phyloP scores from a whole-genome alignment of 2,113 vertebrate species.

The Isurus oxyrinchus region DNA sequence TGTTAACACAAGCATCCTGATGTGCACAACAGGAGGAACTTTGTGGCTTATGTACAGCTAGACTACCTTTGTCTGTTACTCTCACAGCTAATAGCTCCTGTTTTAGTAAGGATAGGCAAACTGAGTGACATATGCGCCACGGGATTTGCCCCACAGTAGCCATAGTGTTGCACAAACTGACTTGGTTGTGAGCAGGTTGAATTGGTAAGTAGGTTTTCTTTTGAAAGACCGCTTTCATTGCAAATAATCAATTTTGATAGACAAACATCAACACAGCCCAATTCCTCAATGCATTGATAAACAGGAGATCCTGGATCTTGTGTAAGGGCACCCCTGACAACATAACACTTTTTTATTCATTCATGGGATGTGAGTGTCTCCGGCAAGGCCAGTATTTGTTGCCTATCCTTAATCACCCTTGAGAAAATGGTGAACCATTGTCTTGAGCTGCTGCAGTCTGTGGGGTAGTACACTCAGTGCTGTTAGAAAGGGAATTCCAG shows the following conservation, averaged over 20 bases:
- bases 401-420: too few species aligned
- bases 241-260: not conserved
- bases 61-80: not conserved
- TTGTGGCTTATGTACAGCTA: not conserved
- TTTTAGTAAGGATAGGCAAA: not conserved
- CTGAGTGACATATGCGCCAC: not conserved
- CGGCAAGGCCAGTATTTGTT: too few species aligned
- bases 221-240: not conserved
- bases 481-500: too few species aligned
- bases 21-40: not conserved
- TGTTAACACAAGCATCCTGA: too few species aligned
- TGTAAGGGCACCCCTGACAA: not conserved
- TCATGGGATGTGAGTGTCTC: too few species aligned
- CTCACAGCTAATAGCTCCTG: not conserved
- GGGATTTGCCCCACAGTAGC: not conserved
- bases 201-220: not conserved
- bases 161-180: not conserved
- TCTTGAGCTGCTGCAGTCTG: too few species aligned
- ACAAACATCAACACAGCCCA: not conserved
- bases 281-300: not conserved
- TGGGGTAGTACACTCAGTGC: too few species aligned
- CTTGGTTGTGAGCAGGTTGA: not conserved
- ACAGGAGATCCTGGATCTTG: not conserved
- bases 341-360: too few species aligned
- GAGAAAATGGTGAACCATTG: too few species aligned